Base-by-base conservation (phyloP, 2,113 vertebrate species). In the Gambusia holbrooki region DNA sequence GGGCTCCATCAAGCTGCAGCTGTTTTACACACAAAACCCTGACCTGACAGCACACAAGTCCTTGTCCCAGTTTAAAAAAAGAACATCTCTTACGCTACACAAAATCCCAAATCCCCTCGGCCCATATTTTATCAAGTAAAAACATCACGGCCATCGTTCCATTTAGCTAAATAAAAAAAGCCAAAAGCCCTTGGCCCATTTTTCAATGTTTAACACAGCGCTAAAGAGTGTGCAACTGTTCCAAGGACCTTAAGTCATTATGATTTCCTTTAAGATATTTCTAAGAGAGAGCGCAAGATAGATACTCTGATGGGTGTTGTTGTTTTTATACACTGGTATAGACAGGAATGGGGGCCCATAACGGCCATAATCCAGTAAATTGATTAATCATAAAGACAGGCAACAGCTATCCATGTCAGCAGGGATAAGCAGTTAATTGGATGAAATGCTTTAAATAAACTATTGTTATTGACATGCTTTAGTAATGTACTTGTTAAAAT, bases 141-240 rank as follows among this genome's bases (percentile, higher is more conserved):
- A 85, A 63, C 83, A 84, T 62, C 71, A 81, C 76, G 74, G 87
- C 63, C 69, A 30, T 78, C 73, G 89, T 66, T 87, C 89, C 79
- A 89, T 84, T 90, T 81, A 87, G 72, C 71, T 73, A 68, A 79
- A 83, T 71, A 70, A 58, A 58, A 87, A 79, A 81, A 79, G 51
- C 66, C 67, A n/a, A 40, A 71, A 87, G 88, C 77, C 88, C 89
- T 89, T 87, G 90, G 81, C 88, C 88, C 76, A 76, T 73, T 88
- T 90, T 74, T 67, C 80, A 74, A 35, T 71, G 69, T 86, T 77
- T 72, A 77, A 86, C 71, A 71, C 71, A 62, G 28, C 30, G 42
- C n/a, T 42, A 75, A 81, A 86, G 70, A 87, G 67, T 81, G 68
- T 63, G 45, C 77, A 74, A 76, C n/a, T 74, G 67, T 80, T 76